Conservation (phyloP, 2,797 vertebrate species). For the Halcyon smyrnensis region DNA sequence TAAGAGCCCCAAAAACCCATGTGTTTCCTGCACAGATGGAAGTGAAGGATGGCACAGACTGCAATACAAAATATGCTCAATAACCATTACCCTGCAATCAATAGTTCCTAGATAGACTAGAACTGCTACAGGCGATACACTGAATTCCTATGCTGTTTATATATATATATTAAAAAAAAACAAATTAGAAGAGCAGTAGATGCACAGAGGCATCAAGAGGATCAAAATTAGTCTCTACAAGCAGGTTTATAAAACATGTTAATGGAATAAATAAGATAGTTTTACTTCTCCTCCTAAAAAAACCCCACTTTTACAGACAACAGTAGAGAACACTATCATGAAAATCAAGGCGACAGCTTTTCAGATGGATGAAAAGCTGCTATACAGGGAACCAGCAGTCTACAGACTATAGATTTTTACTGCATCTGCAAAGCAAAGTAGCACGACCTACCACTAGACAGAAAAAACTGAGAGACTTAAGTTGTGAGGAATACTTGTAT, state of each 20-base stretch:
- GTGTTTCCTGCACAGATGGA: neutral
- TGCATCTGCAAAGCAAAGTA: neutral
- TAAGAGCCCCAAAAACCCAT: neutral
- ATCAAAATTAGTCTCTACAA: neutral
- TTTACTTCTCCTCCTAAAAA: neutral
- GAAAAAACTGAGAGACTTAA: neutral
- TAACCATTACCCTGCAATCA: neutral
- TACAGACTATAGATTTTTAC: neutral
- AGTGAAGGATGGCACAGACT: neutral
- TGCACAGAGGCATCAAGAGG: neutral
- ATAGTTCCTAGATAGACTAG: neutral
- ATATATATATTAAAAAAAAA: neutral
- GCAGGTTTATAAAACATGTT: neutral
- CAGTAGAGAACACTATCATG: neutral
- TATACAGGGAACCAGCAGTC: neutral
- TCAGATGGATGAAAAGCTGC: neutral
- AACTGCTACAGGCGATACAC: neutral
- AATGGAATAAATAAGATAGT: neutral
- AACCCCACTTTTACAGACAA: neutral
- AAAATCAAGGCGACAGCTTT: neutral
- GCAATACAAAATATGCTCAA: neutral
- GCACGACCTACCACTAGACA: neutral
- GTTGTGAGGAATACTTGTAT: neutral
- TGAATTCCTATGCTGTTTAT: neutral
- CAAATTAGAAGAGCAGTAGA: neutral